Evolutionary conservation across 1,140 invertebrate genomes (phyloP).

Genomic region (Drosophila suzukii): DNA sequence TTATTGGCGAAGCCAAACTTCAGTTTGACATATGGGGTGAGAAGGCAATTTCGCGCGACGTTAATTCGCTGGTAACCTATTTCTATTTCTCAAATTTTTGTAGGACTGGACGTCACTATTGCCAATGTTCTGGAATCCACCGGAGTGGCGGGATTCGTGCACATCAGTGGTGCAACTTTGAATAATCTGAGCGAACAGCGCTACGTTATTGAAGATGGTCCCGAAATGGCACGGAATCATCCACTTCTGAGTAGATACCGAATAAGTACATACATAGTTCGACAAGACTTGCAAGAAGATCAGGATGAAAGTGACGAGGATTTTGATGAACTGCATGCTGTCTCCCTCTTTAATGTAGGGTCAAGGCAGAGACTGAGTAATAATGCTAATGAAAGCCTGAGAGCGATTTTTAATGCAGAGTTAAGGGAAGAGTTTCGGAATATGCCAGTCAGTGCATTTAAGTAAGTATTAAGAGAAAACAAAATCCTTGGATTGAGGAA

Average conservation of each 20-base stretch:
- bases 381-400: too few relatives aligned
- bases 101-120: slow-evolving; percentile 91
- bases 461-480: slow-evolving; percentile 39
- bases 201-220: slow-evolving; percentile 85
- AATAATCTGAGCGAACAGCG: slow-evolving; percentile 86
- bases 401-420: neutral
- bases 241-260: slow-evolving; percentile 88
- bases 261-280: slow-evolving; percentile 90
- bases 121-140: slow-evolving; percentile 97
- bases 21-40: slow-evolving; percentile 98
- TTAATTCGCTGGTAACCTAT: too few relatives aligned
- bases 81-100: neutral
- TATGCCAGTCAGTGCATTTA: slow-evolving; percentile 71
- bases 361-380: neutral
- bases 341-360: slow-evolving; percentile 5
- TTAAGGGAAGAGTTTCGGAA: slow-evolving; percentile 55
- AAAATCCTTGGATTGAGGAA: too few relatives aligned
- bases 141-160: slow-evolving; percentile 94
- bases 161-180: slow-evolving; percentile 92
- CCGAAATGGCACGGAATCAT: slow-evolving; percentile 87
- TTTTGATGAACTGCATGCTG: slow-evolving; percentile 40
- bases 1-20: slow-evolving; percentile 96
- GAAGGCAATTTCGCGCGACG: neutral
- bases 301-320: neutral
- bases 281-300: slow-evolving; percentile 59